Evolutionary conservation across 2,797 vertebrate species (phyloP).

Genomic region (Pseudocheirus occidentalis): DNA sequence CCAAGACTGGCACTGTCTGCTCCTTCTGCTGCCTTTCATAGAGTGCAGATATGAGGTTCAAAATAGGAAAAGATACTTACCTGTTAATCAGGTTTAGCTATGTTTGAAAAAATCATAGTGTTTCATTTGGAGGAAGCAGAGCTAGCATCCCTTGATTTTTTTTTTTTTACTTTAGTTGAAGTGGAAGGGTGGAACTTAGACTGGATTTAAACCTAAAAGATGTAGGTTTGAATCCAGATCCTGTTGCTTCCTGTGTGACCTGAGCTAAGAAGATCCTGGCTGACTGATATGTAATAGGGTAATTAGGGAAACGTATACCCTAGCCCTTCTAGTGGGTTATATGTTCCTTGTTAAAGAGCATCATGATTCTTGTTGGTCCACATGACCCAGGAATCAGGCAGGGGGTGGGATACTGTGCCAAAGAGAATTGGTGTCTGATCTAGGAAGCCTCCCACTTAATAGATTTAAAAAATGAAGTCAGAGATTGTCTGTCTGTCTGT

Average conservation of each 20-base stretch:
- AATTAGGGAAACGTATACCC: neutral
- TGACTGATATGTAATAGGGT: neutral
- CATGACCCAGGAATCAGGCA: too few species aligned
- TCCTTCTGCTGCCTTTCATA: neutral
- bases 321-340: neutral
- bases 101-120: neutral
- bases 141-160: neutral
- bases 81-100: neutral
- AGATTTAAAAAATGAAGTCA: neutral
- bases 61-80: neutral
- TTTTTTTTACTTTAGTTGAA: neutral
- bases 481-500: neutral
- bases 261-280: neutral
- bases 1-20: neutral
- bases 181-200: neutral
- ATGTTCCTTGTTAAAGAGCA: neutral
- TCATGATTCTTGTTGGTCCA: too few species aligned
- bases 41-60: neutral
- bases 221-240: neutral
- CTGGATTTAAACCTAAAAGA: neutral
- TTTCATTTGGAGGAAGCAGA: neutral
- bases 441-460: neutral
- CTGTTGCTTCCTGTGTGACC: neutral
- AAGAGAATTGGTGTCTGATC: neutral
- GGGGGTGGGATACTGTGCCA: neutral